Base-by-base conservation (phyloP, 2,797 vertebrate genomes). In the Podargus strigoides region DNA sequence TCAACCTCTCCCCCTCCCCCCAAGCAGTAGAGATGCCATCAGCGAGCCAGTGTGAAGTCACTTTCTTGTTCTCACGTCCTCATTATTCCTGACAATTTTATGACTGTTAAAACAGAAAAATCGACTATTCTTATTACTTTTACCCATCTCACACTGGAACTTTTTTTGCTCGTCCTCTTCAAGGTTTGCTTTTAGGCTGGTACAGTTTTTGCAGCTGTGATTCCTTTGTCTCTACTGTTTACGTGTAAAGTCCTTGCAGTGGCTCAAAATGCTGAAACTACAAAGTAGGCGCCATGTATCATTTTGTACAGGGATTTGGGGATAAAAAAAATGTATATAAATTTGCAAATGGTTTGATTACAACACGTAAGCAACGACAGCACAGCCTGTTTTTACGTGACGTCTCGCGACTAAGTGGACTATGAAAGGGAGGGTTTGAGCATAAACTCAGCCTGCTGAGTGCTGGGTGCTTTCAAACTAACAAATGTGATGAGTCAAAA, bases 251-350 rank as follows among this genome's bases (percentile, higher is more conserved):
- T 97, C 96, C 97, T 93, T 97, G 97, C 70, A 96, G 97, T 92
- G 97, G 96, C 96, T 98, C 97, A 97, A 98, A 97, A 94, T 96
- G 98, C 98, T 98, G 98, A 98, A 98, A 98, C 98, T 97, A 96
- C 93, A 98, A 98, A 98, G 98, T 94, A 97, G 27, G 96, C 2
- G 96, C 97, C 94, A 74, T 97, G 97, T 96, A 97, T 97, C 94
- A 98, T 85, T 96, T 93, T 56, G 94, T 77, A 96, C 94, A 96
- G 89, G 89, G 89, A 92, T 60, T 94, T 46, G 0, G 72, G 94
- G 63, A 72, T 87, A 95, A 96, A 96, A 96, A 96, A 93, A 89
- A 76, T 52, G 66, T 60, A 96, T 83, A 95, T 73, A 59, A 95
- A 95, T 96, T 96, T 97, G 97, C 89, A 62, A 93, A 97, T 70